These are phyloP conservation scores for Zosterops japonicus DNA, from an alignment of 2,113 vertebrate genomes.

Conservation along the genomic window DNA sequence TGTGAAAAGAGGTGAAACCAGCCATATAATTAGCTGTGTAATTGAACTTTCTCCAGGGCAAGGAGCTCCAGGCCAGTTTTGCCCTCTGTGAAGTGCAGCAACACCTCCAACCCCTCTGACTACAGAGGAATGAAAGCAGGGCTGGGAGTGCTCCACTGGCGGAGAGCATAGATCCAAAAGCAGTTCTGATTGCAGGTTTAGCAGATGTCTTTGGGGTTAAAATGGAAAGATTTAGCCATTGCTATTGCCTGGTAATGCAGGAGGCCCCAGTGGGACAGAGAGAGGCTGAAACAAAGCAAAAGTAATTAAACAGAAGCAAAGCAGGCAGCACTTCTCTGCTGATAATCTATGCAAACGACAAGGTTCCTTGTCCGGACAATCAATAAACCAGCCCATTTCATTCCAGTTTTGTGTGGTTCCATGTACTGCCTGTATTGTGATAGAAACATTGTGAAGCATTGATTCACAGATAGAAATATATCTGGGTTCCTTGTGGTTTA, in stretches of 20 bases:
- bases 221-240: neutral
- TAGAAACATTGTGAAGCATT: constrained; percentile 44
- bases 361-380: constrained; percentile 25
- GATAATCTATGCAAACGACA: constrained; percentile 47
- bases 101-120: neutral
- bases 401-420: constrained; percentile 26
- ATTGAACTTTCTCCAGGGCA: neutral
- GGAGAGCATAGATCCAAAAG: neutral
- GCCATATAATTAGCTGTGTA: neutral
- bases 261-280: neutral
- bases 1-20: neutral
- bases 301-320: constrained; percentile 42
- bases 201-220: neutral
- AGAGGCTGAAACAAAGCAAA: constrained; percentile 21
- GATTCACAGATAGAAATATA: constrained; percentile 61
- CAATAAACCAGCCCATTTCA: constrained; percentile 48
- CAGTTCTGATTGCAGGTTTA: neutral
- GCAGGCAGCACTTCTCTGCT: neutral
- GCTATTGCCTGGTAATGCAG: neutral
- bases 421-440: neutral
- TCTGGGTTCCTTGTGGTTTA: constrained; percentile 56
- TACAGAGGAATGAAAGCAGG: neutral
- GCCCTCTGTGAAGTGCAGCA: neutral
- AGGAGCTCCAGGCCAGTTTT: neutral
- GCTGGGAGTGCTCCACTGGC: fast-evolving